Evolutionary conservation across 2,797 vertebrate genomes (phyloP).

Genomic region (Cyprinodon diabolis): DNA sequence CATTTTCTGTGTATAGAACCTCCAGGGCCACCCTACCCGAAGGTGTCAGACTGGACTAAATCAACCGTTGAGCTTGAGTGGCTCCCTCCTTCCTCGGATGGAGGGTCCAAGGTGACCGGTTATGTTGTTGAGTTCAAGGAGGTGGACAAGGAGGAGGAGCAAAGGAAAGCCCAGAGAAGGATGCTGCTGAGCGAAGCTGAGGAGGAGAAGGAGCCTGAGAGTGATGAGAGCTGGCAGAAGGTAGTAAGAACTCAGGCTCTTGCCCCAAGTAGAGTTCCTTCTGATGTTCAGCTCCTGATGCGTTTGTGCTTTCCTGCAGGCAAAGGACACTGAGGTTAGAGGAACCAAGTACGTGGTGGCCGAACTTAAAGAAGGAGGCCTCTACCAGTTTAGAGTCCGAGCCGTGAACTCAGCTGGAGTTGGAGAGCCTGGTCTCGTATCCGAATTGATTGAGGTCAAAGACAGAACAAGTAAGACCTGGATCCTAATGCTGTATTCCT

Average conservation of each 20-base stretch:
- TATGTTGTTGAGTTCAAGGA: conserved; percentile 97
- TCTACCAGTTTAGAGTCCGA: conserved; percentile 95
- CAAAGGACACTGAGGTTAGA: conserved; percentile 96
- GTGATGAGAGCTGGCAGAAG: conserved; percentile 89
- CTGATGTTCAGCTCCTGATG: neutral
- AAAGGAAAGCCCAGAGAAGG: conserved; percentile 72
- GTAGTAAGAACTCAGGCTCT: conserved; percentile 64
- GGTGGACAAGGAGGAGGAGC: conserved; percentile 80
- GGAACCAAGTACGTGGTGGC: conserved; percentile 94
- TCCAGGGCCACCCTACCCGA: conserved; percentile 93
- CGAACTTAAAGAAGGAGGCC: conserved; percentile 91
- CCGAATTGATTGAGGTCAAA: conserved; percentile 93
- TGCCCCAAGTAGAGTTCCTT: neutral
- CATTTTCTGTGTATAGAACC: conserved; percentile 78
- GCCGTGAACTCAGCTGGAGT: conserved; percentile 93
- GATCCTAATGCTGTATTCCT: neutral
- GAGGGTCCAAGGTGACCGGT: conserved; percentile 95
- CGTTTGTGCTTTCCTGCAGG: conserved; percentile 76
- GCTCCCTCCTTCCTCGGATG: conserved; percentile 90
- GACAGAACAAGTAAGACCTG: conserved; percentile 92
- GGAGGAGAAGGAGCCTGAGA: conserved; percentile 76
- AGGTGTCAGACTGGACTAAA: conserved; percentile 96
- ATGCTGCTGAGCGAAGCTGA: conserved; percentile 55
- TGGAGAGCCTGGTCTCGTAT: conserved; percentile 91
- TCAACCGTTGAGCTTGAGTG: conserved; percentile 97